phyloP scores from a whole-genome alignment of 2,113 vertebrate genomes.

The Carassius carassius region DNA sequence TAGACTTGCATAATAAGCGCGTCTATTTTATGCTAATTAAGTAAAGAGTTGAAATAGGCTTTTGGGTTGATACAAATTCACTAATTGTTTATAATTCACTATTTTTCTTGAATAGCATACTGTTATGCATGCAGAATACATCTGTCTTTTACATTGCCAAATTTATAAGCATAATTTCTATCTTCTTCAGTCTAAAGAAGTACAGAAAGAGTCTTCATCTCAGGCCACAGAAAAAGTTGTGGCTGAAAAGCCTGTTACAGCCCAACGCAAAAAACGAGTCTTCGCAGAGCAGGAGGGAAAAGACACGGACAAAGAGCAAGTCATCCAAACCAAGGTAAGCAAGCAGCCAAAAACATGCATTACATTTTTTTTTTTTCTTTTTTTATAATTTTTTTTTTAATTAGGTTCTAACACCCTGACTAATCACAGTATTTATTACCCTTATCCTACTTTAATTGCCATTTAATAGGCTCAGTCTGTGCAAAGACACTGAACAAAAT shows the following conservation, averaged over 20 bases:
- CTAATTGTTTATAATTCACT: not conserved
- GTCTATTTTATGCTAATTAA: not conserved
- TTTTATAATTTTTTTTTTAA: too few species aligned
- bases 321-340: slow-evolving; percentile 62
- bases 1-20: not conserved
- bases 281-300: slow-evolving; percentile 49
- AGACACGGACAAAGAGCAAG: slow-evolving; percentile 46
- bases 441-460: not conserved
- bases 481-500: not conserved
- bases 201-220: slow-evolving; percentile 54
- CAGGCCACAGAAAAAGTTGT: slow-evolving; percentile 33
- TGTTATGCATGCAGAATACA: not conserved
- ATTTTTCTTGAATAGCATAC: not conserved
- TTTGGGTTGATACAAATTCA: not conserved
- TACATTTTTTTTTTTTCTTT: too few species aligned
- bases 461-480: not conserved
- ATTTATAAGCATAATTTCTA: not conserved
- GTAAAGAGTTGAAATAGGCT: not conserved
- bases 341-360: not conserved
- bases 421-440: not conserved
- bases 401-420: not conserved
- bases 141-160: not conserved
- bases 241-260: slow-evolving; percentile 45
- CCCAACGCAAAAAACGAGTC: slow-evolving; percentile 54
- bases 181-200: slow-evolving; percentile 62